Evolutionary conservation across 2,888 invertebrate species (phyloP).

Genomic region (Cataglyphis albicans): DNA sequence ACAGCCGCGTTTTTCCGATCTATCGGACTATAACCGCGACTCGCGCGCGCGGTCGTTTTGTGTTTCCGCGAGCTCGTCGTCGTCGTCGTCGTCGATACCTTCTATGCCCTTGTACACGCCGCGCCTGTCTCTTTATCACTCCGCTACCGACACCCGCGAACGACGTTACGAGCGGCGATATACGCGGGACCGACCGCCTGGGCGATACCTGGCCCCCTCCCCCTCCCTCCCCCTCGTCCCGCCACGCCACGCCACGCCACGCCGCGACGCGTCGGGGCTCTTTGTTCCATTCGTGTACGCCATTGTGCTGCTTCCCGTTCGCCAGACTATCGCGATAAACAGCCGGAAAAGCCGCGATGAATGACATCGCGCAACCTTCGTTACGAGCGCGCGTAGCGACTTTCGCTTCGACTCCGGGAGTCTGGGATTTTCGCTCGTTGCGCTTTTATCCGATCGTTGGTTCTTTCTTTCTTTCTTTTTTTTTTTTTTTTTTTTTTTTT

Average conservation of each 20-base stretch:
- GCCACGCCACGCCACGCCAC: too few relatives aligned
- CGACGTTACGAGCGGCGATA: conserved; percentile 73
- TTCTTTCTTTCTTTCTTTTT: background rate
- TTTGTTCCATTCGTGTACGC: conserved; percentile 76
- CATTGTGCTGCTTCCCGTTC: conserved; percentile 78
- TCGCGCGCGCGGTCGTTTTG: conserved; percentile 48
- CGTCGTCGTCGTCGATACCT: conserved; percentile 12
- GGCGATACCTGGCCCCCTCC: conserved; percentile 64
- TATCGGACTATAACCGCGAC: conserved; percentile 71
- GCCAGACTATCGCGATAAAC: conserved; percentile 81
- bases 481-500: too few relatives aligned
- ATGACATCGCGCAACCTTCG: conserved; percentile 71
- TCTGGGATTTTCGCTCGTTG: conserved; percentile 54
- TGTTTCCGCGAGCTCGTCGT: conserved; percentile 35
- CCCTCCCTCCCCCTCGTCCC: too few relatives aligned
- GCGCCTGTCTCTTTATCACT: conserved; percentile 70
- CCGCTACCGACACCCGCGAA: conserved; percentile 62
- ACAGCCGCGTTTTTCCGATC: conserved; percentile 70
- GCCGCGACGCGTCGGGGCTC: conserved; percentile 55
- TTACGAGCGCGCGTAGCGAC: conserved; percentile 59
- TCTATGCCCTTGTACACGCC: conserved; percentile 32
- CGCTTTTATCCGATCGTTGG: conserved; percentile 46
- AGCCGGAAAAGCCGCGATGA: conserved; percentile 80
- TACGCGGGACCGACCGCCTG: conserved; percentile 56
- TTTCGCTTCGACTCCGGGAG: conserved; percentile 54